These are phyloP conservation scores for Crocuta crocuta DNA, from an alignment of 2,113 vertebrate species.

Conservation along the genomic window DNA sequence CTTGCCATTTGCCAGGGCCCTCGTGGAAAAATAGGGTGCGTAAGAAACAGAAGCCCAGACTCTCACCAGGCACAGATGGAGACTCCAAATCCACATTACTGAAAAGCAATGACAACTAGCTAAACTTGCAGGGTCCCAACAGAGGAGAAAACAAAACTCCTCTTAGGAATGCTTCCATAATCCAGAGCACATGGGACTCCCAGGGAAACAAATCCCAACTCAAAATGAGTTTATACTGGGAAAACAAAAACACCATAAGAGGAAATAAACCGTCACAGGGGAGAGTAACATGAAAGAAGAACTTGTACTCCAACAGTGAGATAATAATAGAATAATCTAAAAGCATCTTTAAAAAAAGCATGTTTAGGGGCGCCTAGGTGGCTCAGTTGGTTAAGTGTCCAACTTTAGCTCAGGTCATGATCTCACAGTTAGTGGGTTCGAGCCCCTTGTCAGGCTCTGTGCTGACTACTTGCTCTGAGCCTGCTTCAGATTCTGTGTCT, in stretches of 20 bases:
- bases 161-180: neutral
- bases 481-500: too few relatives aligned
- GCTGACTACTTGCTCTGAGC: too few relatives aligned
- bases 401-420: too few relatives aligned
- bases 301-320: neutral
- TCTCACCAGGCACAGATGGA: neutral
- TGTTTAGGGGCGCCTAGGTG: too few relatives aligned
- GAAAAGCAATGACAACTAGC: neutral
- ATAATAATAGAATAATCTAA: neutral
- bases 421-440: too few relatives aligned
- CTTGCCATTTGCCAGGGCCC: neutral
- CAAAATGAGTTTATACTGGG: neutral
- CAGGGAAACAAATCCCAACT: conserved; percentile 25
- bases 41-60: neutral
- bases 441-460: too few relatives aligned
- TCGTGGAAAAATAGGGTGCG: neutral
- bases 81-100: neutral
- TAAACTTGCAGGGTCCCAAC: neutral
- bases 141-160: neutral
- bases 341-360: neutral
- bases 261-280: neutral
- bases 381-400: too few relatives aligned
- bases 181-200: neutral
- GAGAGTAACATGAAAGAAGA: neutral
- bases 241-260: neutral